Conservation (phyloP, 2,797 vertebrate genomes). For the Chloroceryle inda region DNA sequence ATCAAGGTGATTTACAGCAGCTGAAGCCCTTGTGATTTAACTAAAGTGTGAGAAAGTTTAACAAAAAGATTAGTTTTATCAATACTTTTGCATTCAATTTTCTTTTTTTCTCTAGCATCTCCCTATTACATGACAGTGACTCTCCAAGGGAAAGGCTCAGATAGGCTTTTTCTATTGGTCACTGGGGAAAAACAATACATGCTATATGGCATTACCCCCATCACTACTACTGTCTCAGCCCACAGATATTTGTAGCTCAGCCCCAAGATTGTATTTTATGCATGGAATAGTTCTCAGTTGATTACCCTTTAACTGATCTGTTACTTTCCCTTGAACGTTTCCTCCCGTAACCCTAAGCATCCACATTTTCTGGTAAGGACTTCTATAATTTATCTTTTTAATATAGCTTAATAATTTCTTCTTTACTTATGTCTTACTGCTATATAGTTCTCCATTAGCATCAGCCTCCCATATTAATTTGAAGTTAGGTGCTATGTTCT, state of each 20-base stretch:
- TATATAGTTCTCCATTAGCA: not conserved
- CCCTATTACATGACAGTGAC: too few relatives aligned
- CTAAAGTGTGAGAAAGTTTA: not conserved
- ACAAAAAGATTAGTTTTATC: not conserved
- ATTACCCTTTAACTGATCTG: not conserved
- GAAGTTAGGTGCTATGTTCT: not conserved
- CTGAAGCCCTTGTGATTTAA: not conserved
- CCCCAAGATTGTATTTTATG: not conserved
- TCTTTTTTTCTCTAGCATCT: not conserved
- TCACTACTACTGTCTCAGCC: not conserved
- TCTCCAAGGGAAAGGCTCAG: not conserved
- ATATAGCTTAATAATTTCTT: not conserved
- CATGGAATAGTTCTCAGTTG: accelerated
- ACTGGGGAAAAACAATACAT: not conserved
- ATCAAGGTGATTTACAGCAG: not conserved
- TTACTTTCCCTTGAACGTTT: not conserved
- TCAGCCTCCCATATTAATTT: not conserved
- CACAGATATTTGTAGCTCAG: not conserved
- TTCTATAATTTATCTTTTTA: not conserved
- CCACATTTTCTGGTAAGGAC: not conserved
- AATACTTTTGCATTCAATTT: not conserved
- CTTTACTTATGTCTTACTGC: not conserved
- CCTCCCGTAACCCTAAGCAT: not conserved
- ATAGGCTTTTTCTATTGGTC: not conserved
- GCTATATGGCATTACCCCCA: not conserved